Percentiles rank a stretch among this genome's conserved stretches.
phyloP scores from a whole-genome alignment of 2,888 invertebrate genomes.

The Idaea biselata region DNA sequence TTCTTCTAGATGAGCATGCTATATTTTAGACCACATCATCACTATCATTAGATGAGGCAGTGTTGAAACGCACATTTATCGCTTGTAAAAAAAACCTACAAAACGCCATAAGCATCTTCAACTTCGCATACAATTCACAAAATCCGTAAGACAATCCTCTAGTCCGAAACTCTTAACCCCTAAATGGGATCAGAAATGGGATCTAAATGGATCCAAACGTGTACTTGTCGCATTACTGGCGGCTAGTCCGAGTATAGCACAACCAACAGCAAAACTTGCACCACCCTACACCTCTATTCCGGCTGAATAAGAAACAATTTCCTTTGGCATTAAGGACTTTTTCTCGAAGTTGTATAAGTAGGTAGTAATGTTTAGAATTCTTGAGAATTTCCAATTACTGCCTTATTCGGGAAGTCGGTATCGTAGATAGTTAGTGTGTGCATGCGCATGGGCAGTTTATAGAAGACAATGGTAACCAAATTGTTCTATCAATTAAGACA shows the following conservation, averaged over 20 bases:
- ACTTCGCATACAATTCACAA: background rate
- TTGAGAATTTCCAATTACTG: conserved; percentile 64
- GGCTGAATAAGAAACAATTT: background rate
- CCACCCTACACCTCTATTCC: background rate
- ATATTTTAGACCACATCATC: too few species aligned
- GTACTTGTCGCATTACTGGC: conserved; percentile 13
- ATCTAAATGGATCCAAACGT: conserved; percentile 9
- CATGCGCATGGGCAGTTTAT: background rate
- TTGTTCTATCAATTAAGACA: background rate
- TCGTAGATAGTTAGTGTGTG: conserved; percentile 13
- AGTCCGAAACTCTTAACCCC: conserved; percentile 4
- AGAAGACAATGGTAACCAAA: background rate
- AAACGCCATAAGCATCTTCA: background rate
- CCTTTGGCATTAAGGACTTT: background rate
- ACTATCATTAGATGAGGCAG: too few species aligned
- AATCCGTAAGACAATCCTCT: background rate
- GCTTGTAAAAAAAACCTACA: background rate
- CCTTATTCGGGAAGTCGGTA: conserved; percentile 56
- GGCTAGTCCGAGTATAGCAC: background rate
- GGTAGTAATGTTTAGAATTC: conserved; percentile 45
- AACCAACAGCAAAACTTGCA: background rate
- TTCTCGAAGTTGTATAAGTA: background rate
- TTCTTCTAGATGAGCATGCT: too few species aligned
- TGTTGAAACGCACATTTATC: background rate
- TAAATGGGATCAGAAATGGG: conserved; percentile 14